Evolutionary conservation across 2,888 invertebrate species (phyloP).

Genomic region (Ypsolopha scabrella): DNA sequence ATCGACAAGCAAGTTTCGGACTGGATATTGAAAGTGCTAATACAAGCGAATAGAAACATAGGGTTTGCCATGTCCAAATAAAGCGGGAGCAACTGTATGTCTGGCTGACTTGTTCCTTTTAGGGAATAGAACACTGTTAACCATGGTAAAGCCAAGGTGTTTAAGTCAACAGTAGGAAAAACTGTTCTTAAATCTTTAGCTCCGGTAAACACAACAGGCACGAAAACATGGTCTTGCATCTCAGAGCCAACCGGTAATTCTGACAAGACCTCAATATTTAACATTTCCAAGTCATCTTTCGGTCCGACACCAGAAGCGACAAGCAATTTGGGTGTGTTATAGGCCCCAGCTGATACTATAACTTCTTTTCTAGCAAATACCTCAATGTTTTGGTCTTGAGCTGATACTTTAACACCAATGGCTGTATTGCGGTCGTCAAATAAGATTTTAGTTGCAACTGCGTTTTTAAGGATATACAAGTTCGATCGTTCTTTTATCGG

Average conservation of each 20-base stretch:
- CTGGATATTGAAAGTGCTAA: not conserved
- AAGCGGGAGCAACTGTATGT: not conserved
- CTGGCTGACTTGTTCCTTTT: not conserved
- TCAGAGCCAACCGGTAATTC: not conserved
- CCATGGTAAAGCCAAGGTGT: not conserved
- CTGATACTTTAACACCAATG: not conserved
- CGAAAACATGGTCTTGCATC: not conserved
- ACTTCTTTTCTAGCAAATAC: slow-evolving; percentile 1
- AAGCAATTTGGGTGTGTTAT: not conserved
- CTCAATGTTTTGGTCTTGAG: not conserved
- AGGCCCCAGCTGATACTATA: not conserved
- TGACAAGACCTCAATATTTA: not conserved
- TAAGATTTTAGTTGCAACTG: not conserved
- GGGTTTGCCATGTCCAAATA: not conserved
- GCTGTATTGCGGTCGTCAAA: not conserved
- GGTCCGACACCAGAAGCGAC: slow-evolving; percentile 1
- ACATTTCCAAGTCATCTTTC: not conserved
- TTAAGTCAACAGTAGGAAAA: not conserved
- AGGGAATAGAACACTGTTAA: not conserved
- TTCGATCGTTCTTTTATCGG: not conserved
- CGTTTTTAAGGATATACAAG: not conserved
- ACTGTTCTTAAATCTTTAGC: not conserved
- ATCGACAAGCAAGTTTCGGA: not conserved
- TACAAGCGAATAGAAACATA: not conserved
- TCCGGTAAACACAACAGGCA: not conserved